Evolutionary conservation across 2,797 vertebrate genomes (phyloP), one percentile per base, ranked within the genome.

Genomic region (Australoheros facetus): DNA sequence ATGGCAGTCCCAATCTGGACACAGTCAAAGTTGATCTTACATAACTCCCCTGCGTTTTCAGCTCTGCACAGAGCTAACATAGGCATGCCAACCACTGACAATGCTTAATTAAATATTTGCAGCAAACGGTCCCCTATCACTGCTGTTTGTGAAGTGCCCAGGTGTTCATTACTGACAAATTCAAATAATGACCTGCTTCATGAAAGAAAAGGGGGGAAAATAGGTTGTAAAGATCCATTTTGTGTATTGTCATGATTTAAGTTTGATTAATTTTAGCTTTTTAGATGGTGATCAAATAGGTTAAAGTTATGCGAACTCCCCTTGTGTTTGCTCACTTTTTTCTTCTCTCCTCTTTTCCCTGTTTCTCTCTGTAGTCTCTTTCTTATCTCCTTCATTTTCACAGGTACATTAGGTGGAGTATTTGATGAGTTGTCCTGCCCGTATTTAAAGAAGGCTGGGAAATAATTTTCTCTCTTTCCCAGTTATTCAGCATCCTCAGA

Each of bases 141-240:
- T 2, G 2, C 73, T 78, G 79, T 53, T 87, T 82, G 70, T 85
- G 77, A 91, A 85, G 81, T 71, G 79, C 21, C 88, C 89, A 91
- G 88, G 79, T 92, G 87, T 91, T 89, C 85, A 70, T 88, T 87
- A 85, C 80, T 14, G 85, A 78, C 56, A 71, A 56, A 80, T 81
- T 82, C 7, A 84, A 81, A 85, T 19, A 5, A 76, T 86, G 87
- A 89, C 85, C 62, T 70, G 5, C 73, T 83, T 80, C n/a, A 62
- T 53, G 54, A 77, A 59, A 39, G 57, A 32, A 80, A 71, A 69
- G 37, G 71, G 26, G 56, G 32, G 42, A 73, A 1, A 83, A 80
- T 75, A 53, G 71, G 71, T 59, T 72, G 32, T 56, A 74, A 32
- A 81, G 60, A 71, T 71, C 55, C 4, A 21, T 80, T 75, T 75